These are phyloP conservation scores for Oophaga pumilio DNA, from an alignment of 2,113 vertebrate species.

Conservation along the genomic window DNA sequence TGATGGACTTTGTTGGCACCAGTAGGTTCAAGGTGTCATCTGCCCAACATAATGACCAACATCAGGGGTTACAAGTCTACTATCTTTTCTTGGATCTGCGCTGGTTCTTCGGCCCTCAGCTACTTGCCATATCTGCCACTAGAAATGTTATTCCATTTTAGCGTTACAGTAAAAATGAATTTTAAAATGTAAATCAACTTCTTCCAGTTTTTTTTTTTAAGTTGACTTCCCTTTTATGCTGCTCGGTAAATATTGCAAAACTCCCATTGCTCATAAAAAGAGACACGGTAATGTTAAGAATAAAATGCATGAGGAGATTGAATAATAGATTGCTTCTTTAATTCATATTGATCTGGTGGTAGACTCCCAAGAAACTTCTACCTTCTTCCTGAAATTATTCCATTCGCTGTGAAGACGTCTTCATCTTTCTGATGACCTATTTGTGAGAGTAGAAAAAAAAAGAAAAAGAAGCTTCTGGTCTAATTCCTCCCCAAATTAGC, in stretches of 20 bases:
- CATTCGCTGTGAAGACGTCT: background rate
- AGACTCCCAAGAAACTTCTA: background rate
- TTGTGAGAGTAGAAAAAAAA: background rate
- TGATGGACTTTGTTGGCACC: background rate
- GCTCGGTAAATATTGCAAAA: slow-evolving; percentile 27
- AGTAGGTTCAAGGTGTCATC: background rate
- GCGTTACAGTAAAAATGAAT: background rate
- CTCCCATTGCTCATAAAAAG: slow-evolving; percentile 25
- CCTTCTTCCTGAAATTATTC: background rate
- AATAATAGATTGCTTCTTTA: slow-evolving; percentile 21
- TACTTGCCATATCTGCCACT: background rate
- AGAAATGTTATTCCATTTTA: background rate
- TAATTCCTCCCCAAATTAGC: background rate
- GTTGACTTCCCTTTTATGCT: slow-evolving; percentile 7
- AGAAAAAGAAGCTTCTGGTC: background rate
- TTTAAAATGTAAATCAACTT: slow-evolving; percentile 13
- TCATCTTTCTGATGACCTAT: background rate
- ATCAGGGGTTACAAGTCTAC: background rate
- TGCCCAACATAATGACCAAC: background rate
- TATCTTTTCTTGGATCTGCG: background rate
- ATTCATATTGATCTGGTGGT: slow-evolving; percentile 6
- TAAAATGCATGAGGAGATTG: slow-evolving; percentile 27
- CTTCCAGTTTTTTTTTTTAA: slow-evolving; percentile 12
- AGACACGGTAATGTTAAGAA: background rate
- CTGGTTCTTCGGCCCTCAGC: background rate